These are phyloP conservation scores for Pongo pygmaeus DNA, from an alignment of 2,113 vertebrate genomes.

Conservation along the genomic window DNA sequence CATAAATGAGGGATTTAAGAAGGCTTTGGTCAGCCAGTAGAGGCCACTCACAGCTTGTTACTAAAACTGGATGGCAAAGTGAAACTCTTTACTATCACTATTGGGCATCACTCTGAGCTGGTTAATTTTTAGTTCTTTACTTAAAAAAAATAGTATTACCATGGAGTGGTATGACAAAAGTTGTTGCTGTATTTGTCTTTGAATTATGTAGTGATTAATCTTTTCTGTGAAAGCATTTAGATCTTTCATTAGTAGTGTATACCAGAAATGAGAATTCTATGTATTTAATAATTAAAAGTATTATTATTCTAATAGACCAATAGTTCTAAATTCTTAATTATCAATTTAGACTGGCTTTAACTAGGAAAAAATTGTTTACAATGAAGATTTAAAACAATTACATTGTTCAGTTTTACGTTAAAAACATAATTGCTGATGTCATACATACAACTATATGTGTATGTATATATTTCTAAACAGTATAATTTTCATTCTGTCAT, in stretches of 20 bases:
- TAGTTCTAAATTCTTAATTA: slow-evolving; percentile 45
- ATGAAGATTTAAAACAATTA: slow-evolving; percentile 21
- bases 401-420: slow-evolving; percentile 21
- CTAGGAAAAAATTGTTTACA: neutral
- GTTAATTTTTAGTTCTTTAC: neutral
- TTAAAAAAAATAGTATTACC: neutral
- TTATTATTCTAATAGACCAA: slow-evolving; percentile 10
- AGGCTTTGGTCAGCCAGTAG: slow-evolving; percentile 96
- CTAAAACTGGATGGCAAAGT: slow-evolving; percentile 78
- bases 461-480: neutral
- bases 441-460: neutral
- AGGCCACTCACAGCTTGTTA: slow-evolving; percentile 97
- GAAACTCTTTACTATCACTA: slow-evolving; percentile 26
- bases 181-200: neutral
- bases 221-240: slow-evolving; percentile 40
- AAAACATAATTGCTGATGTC: neutral
- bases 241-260: neutral
- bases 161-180: neutral
- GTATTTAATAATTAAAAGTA: slow-evolving; percentile 48
- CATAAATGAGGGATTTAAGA: slow-evolving; percentile 84
- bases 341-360: slow-evolving; percentile 52
- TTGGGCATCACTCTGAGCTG: neutral
- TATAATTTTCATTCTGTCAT: neutral
- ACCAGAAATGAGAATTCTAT: slow-evolving; percentile 24
- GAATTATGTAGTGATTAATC: slow-evolving; percentile 16